These are phyloP conservation scores for Aix galericulata DNA, from an alignment of 2,113 vertebrate species.

Conservation along the genomic window DNA sequence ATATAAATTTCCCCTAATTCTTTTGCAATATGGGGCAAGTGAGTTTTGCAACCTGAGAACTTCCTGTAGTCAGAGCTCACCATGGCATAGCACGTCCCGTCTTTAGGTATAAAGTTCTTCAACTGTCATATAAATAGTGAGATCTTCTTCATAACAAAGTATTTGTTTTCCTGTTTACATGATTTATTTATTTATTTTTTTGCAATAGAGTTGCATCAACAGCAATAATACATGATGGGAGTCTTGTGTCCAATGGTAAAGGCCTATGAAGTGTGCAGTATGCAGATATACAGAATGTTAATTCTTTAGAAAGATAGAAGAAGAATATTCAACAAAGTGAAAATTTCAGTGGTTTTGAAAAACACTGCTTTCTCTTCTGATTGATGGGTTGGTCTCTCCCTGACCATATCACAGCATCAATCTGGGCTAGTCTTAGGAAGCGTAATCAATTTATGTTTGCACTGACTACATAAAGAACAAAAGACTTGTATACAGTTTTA, in stretches of 20 bases:
- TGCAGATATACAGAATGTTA: neutral
- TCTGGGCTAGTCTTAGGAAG: neutral
- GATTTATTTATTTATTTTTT: neutral
- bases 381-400: neutral
- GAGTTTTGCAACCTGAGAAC: neutral
- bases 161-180: neutral
- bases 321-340: neutral
- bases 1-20: neutral
- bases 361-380: neutral
- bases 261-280: neutral
- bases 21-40: neutral
- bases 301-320: neutral
- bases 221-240: neutral
- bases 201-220: neutral
- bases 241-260: neutral
- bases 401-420: neutral
- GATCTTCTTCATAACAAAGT: neutral
- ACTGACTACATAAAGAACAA: neutral
- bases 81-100: neutral
- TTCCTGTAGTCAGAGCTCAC: neutral
- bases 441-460: neutral
- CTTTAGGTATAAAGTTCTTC: neutral
- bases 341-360: neutral
- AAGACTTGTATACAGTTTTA: neutral
- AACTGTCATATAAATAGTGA: neutral